Base-by-base conservation (phyloP, 1,140 invertebrate species). In the Oryctes rhinoceros region DNA sequence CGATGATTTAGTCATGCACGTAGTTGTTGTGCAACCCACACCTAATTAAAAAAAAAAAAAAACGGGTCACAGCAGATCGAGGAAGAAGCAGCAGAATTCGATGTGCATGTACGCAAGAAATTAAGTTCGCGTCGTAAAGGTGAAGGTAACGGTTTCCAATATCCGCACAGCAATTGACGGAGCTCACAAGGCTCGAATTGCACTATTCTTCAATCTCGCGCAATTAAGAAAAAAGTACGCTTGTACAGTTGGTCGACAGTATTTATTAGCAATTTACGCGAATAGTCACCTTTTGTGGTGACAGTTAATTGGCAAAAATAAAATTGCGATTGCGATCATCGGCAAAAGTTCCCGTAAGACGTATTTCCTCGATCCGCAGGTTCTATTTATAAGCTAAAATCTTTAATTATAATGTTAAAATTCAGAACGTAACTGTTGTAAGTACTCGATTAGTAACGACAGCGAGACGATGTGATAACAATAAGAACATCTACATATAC, bases 281-380 rank as follows among this genome's bases (percentile, higher is more conserved):
- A 13, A 53, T n/a, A n/a, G 49, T 15, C 49, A 53, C 49, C 49
- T 53, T 53, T 53, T 53, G 49, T n/a, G 49, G 49, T 15, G 49
- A 53, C 49, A 53, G 49, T 53, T 53, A 53, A 53, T 53, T 53
- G 49, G n/a, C 13, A 53, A 53, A n/a, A 53, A 53, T 53, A 53
- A 53, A 53, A 53, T 15, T 44, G 39, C 39, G 39, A 44, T 44
- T 44, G 1, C 39, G 9, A 44, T 44, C 39, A 3, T 44, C 0
- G 9, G 39, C 39, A 3, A 44, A 44, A 53, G n/a, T 53, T 53
- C 9, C n/a, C n/a, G n/a, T 13, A 53, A 13, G 13, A 53, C 13
- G 49, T 53, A 9, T 53, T 53, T 13, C 49, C 13, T 53, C 49
- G 39, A 44, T 44, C 9, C 39, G 39, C 39, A 10, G 9, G 39